A percentile compares a stretch with the other conserved stretches of the same genome.
Conservation (phyloP, 2,113 vertebrate species). For the Microcebus jonahi region DNA sequence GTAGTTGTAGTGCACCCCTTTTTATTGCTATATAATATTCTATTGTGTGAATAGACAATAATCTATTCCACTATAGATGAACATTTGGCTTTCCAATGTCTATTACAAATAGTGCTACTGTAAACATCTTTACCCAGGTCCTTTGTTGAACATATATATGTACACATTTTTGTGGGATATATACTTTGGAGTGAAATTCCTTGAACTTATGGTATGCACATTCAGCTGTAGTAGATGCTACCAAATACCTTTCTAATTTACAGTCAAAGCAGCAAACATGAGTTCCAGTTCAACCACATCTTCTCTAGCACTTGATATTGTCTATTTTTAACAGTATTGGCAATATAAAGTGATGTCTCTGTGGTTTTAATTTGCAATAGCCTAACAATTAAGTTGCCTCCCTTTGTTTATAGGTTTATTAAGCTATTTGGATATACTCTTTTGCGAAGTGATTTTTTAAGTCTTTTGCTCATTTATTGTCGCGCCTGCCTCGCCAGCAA, state of each 20-base stretch:
- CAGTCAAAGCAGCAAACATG: neutral
- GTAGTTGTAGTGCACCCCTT: neutral
- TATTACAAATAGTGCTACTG: neutral
- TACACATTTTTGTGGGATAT: neutral
- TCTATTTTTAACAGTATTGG: neutral
- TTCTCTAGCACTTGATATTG: neutral
- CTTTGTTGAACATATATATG: neutral
- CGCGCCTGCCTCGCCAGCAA: too few species aligned
- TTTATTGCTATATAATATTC: neutral
- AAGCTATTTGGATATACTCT: neutral
- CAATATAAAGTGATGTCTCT: neutral
- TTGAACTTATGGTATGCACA: neutral
- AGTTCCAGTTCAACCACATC: neutral
- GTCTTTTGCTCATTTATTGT: neutral
- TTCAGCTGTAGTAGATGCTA: neutral
- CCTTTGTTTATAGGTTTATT: neutral
- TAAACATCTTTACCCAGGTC: neutral
- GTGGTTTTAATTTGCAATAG: neutral
- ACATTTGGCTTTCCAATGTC: neutral
- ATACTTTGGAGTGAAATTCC: neutral
- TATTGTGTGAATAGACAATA: neutral
- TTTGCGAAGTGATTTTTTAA: neutral
- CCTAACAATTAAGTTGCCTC: neutral
- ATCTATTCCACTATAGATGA: neutral
- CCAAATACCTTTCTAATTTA: neutral